Evolutionary conservation across 2,113 vertebrate species (phyloP), one percentile per base, ranked within the genome.

Genomic region (Gallinago undulata): DNA sequence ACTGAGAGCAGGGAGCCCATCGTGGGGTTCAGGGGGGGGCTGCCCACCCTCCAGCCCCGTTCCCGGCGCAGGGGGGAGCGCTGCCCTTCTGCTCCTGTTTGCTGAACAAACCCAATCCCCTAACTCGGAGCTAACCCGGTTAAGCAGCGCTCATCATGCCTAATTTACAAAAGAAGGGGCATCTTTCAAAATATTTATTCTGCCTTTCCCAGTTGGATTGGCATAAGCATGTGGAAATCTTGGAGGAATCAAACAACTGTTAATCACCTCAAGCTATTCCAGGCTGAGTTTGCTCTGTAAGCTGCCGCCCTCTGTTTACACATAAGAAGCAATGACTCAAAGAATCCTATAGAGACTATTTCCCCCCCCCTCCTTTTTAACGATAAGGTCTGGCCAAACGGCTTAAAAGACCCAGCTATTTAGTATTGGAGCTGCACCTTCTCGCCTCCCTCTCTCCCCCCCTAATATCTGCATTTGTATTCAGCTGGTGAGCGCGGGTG

Each of bases 121-220:
- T 11, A 73, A 66, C 76, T 59, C 66, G 0, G 55, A 84, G 94
- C 95, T 47, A 6, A 84, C 50, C 10, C 23, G 64, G 64, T 55
- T 92, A 51, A 96, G 94, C 94, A 67, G 94, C 89, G 47, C 96
- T 96, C 92, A 89, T 96, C 92, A 91, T 75, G 94, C 89, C 93
- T 94, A 80, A 96, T 97, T 97, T 96, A 96, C 95, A 97, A 97
- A 96, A 97, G 96, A 96, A 95, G 93, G 96, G 97, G 95, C 92
- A 96, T 96, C 96, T 97, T 97, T 97, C 96, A 97, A 96, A 97
- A 97, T 97, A 97, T 97, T 97, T 97, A 97, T 97, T 96, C 97
- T 97, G 96, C 93, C 96, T 96, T 93, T 97, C 96, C 96, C 96
- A 96, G 96, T 90, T 97, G 97, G 93, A 96, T 97, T 96, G 96